These are phyloP conservation scores for Malurus leucopterus DNA, from an alignment of 2,797 vertebrate genomes.

Conservation along the genomic window DNA sequence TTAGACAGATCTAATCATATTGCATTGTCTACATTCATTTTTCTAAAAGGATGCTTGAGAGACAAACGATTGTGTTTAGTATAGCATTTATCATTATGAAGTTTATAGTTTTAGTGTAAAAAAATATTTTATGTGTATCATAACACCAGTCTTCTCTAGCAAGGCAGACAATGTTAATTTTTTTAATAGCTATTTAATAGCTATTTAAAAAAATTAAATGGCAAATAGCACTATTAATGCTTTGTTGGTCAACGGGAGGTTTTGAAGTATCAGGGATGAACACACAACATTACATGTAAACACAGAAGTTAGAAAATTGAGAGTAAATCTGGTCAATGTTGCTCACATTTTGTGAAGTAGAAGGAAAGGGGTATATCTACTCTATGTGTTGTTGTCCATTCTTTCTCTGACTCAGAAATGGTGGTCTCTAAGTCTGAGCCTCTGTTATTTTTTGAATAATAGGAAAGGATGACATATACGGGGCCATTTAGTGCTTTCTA, in stretches of 20 bases:
- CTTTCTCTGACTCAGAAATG: background rate
- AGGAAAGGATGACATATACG: background rate
- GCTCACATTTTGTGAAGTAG: background rate
- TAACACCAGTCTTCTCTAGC: background rate
- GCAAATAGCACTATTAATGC: background rate
- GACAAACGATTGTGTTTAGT: background rate
- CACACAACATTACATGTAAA: background rate
- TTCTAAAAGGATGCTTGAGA: background rate
- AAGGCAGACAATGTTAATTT: background rate
- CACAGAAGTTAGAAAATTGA: background rate
- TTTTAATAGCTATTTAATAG: background rate
- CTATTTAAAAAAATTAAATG: background rate
- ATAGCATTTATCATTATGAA: background rate
- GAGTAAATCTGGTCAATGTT: background rate
- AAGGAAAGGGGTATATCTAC: background rate
- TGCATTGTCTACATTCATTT: background rate
- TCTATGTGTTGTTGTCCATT: background rate
- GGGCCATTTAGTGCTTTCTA: background rate
- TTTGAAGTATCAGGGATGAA: background rate
- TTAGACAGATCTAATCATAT: background rate
- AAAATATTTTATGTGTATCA: background rate
- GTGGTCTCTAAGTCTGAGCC: background rate
- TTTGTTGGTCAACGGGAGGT: background rate
- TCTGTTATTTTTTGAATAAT: background rate
- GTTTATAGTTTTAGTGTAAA: background rate